These are phyloP conservation scores for Lathamus discolor DNA, from an alignment of 2,113 vertebrate genomes.

Conservation along the genomic window DNA sequence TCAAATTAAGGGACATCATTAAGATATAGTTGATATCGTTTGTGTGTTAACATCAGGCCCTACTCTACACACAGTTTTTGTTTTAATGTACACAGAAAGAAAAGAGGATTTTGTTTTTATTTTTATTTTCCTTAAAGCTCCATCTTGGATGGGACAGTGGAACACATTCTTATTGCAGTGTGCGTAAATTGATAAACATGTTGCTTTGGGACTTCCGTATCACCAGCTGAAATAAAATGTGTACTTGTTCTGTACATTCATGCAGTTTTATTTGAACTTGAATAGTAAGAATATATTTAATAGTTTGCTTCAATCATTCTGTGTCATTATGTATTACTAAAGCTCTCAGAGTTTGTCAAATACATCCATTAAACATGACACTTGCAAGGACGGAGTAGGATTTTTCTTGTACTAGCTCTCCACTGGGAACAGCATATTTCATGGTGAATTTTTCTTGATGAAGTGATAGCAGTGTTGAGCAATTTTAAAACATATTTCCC, in stretches of 20 bases:
- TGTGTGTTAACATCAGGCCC: neutral
- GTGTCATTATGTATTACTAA: slow-evolving; percentile 22
- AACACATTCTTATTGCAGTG: neutral
- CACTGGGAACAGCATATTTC: slow-evolving; percentile 37
- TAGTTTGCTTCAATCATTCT: slow-evolving; percentile 31
- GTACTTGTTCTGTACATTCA: slow-evolving; percentile 6
- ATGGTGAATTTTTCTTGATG: slow-evolving; percentile 29
- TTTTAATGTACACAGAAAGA: neutral
- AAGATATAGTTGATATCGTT: neutral
- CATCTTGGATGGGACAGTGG: neutral
- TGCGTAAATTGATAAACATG: neutral
- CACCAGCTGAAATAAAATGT: neutral
- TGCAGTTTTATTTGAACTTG: slow-evolving; percentile 18
- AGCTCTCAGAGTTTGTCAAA: slow-evolving; percentile 59
- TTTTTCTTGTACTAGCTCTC: slow-evolving; percentile 47
- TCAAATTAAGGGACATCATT: neutral
- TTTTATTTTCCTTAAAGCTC: neutral
- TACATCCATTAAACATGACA: slow-evolving; percentile 62
- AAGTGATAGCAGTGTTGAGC: slow-evolving; percentile 24
- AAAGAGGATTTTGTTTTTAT: neutral
- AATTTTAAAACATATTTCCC: slow-evolving; percentile 33
- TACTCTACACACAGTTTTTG: neutral
- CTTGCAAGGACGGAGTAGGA: neutral
- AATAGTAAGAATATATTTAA: slow-evolving; percentile 33
- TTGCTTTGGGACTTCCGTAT: neutral